phyloP scores from a whole-genome alignment of 2,113 vertebrate genomes.

The Tragelaphus imberbis region DNA sequence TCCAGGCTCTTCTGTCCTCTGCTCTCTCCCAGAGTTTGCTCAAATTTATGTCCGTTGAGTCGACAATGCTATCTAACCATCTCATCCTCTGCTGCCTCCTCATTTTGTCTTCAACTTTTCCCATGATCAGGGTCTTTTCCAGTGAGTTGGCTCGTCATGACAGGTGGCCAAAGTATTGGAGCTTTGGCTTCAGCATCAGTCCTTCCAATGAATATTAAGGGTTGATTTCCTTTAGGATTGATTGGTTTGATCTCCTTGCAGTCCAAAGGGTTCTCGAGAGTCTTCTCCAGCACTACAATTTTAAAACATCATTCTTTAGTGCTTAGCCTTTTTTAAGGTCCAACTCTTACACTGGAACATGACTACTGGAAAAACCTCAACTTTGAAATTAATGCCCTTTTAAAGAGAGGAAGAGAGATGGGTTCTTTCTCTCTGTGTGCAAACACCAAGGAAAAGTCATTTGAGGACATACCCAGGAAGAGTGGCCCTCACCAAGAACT shows the following conservation, averaged over 20 bases:
- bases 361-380: not conserved
- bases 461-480: not conserved
- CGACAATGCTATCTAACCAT: fast-evolving
- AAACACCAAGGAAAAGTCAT: not conserved
- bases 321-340: not conserved
- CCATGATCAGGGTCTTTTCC: not conserved
- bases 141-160: not conserved
- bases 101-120: not conserved
- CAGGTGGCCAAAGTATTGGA: not conserved
- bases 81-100: not conserved
- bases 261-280: not conserved
- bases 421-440: not conserved
- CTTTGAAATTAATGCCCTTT: not conserved
- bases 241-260: not conserved
- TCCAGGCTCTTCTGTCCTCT: not conserved
- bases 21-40: not conserved
- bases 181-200: not conserved
- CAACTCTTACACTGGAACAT: not conserved
- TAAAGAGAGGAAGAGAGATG: not conserved
- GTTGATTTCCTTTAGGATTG: not conserved
- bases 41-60: not conserved
- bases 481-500: not conserved
- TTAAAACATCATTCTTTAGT: not conserved
- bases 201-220: not conserved
- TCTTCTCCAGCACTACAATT: not conserved